Conservation (phyloP, 1,140 invertebrate species). For the Kradibia gibbosae region DNA sequence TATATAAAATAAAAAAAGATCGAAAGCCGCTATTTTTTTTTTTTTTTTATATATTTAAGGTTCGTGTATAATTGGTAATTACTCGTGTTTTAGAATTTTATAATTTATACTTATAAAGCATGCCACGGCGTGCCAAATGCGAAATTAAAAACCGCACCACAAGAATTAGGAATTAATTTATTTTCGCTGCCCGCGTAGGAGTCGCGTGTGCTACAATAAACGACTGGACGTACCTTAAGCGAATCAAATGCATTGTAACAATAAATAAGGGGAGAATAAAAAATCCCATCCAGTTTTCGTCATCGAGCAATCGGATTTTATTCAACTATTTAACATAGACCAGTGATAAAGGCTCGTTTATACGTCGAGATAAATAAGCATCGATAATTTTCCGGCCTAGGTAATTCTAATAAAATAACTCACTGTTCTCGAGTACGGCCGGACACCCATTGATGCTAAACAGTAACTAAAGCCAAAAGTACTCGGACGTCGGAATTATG, state of each 20-base stretch:
- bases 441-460: background rate
- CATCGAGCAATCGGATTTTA: background rate
- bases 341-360: background rate
- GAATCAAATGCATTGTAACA: no score
- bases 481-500: background rate
- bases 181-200: background rate
- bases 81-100: background rate
- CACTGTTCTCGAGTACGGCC: background rate
- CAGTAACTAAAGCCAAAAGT: background rate
- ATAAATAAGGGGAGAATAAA: no score
- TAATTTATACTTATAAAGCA: background rate
- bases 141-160: background rate
- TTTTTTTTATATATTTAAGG: background rate
- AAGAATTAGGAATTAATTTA: background rate
- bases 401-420: background rate
- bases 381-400: background rate
- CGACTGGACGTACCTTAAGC: no score
- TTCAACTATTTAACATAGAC: background rate
- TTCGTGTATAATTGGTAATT: background rate
- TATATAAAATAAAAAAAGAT: background rate
- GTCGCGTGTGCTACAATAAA: background rate
- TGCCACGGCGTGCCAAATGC: background rate
- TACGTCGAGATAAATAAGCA: background rate
- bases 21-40: no score
- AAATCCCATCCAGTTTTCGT: no score